A percentile compares a stretch with the other conserved stretches of the same genome.
These are phyloP conservation scores for Glaucidium brasilianum DNA, from an alignment of 2,113 vertebrate species.

Conservation along the genomic window DNA sequence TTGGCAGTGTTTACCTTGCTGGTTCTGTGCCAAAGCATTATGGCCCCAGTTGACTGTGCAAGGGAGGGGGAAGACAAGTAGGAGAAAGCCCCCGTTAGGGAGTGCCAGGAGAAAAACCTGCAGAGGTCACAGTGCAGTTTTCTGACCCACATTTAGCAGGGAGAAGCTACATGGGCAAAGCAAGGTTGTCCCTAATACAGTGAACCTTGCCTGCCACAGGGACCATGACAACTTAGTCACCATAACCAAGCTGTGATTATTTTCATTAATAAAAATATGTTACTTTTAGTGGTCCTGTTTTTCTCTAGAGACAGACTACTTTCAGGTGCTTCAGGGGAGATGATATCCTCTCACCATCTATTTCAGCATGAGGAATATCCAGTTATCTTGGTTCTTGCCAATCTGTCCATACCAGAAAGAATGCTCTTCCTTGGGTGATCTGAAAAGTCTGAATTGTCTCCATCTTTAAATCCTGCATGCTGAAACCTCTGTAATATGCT, in stretches of 20 bases:
- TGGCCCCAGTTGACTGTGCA: accelerated
- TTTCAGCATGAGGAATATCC: background rate
- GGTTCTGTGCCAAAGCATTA: slow-evolving; percentile 37
- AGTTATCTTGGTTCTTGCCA: background rate
- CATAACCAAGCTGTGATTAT: background rate
- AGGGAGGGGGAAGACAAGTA: background rate
- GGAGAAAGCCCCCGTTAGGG: background rate
- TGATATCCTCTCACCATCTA: background rate
- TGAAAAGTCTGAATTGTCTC: background rate
- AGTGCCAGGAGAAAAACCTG: background rate
- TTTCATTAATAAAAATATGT: background rate
- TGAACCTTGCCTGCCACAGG: background rate
- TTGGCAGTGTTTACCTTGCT: slow-evolving; percentile 52
- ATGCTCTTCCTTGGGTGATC: background rate
- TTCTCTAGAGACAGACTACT: background rate
- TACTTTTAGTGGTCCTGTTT: background rate
- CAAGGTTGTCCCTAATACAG: background rate
- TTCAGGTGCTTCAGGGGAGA: background rate
- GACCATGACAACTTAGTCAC: background rate
- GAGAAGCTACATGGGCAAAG: background rate
- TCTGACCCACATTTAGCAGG: background rate
- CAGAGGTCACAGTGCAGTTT: background rate
- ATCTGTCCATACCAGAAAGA: background rate
- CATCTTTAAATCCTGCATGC: background rate
- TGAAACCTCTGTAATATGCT: background rate